Evolutionary conservation across 1,140 invertebrate genomes (phyloP).

Genomic region (Aphelenchoides besseyi): DNA sequence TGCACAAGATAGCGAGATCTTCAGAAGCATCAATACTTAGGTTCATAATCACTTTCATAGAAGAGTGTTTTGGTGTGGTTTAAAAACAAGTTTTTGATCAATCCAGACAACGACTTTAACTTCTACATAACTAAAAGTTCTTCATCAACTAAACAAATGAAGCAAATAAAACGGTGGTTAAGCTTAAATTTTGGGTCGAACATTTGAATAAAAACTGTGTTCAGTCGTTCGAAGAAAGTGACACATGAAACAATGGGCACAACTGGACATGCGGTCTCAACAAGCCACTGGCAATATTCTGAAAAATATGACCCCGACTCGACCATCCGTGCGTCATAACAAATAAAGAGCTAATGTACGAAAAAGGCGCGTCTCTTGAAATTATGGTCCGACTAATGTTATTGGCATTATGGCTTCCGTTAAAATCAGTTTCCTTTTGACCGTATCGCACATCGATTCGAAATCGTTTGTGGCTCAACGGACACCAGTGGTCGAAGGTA

Average conservation of each 20-base stretch:
- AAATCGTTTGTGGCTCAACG: no score
- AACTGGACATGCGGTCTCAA: background rate
- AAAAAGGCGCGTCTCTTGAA: background rate
- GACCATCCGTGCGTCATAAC: background rate
- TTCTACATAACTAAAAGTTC: no score
- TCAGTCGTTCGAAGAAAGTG: background rate
- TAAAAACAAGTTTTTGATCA: no score
- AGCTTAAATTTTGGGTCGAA: background rate
- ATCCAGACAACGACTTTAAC: no score
- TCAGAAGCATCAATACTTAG: no score
- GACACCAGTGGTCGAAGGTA: no score
- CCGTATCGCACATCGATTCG: no score
- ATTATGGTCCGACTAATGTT: background rate
- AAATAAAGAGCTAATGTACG: background rate
- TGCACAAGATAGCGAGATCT: no score
- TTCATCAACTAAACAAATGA: background rate
- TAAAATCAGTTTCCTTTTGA: background rate
- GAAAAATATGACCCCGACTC: background rate
- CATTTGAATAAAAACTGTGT: constrained; percentile 4
- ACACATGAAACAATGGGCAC: background rate
- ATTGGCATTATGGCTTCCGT: no score
- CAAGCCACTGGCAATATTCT: background rate
- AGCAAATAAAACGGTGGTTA: background rate
- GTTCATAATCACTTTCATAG: no score
- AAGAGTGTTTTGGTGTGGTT: no score